These are phyloP conservation scores for Pardalotus punctatus DNA, from an alignment of 2,113 vertebrate species.

Conservation along the genomic window DNA sequence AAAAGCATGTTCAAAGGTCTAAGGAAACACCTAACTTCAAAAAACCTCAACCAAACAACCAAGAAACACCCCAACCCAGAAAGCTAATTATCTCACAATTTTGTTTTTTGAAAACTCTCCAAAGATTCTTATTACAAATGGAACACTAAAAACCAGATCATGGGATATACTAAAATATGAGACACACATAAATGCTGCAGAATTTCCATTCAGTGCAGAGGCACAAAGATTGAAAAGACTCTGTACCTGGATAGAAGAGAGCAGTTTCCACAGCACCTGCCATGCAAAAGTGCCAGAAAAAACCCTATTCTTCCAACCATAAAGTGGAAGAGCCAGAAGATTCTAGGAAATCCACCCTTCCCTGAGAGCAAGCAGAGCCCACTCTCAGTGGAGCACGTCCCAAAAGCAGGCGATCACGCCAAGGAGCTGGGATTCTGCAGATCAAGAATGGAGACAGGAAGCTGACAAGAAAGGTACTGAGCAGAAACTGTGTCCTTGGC, in stretches of 20 bases:
- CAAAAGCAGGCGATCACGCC: background rate
- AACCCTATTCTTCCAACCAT: background rate
- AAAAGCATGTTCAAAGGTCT: background rate
- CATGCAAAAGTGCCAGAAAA: background rate
- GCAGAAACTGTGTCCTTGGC: fast-evolving
- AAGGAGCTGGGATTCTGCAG: background rate
- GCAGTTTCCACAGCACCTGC: background rate
- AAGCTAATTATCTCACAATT: background rate
- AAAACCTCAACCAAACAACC: background rate
- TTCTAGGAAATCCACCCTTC: background rate
- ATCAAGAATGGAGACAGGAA: background rate
- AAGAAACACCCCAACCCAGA: background rate
- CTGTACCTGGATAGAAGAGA: background rate
- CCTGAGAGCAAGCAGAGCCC: background rate
- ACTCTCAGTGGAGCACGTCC: background rate
- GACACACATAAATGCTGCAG: background rate
- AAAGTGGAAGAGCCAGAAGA: background rate
- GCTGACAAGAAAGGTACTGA: background rate
- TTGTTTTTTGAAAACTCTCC: background rate
- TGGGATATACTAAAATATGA: background rate
- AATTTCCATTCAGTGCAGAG: background rate
- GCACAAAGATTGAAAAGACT: background rate
- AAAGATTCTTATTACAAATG: background rate
- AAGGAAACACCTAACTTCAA: background rate
- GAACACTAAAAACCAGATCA: background rate